A percentile compares a stretch with the other conserved stretches of the same genome.
These are phyloP conservation scores for Xylota segnis DNA, from an alignment of 2,888 invertebrate species.

Conservation along the genomic window DNA sequence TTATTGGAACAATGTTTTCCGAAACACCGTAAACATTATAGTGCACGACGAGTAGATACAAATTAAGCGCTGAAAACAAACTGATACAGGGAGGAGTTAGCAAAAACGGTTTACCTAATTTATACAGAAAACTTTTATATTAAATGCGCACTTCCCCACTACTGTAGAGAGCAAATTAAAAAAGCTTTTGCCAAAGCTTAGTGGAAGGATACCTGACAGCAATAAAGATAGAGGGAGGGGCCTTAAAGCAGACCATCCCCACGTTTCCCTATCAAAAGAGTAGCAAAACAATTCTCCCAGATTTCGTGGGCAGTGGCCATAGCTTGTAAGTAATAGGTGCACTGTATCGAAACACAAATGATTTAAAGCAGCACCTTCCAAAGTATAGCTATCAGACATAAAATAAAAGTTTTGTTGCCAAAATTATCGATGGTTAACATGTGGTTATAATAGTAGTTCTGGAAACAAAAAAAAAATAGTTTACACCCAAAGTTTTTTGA, in stretches of 20 bases:
- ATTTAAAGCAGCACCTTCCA: too few relatives aligned
- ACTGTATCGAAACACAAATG: neutral
- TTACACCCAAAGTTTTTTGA: too few relatives aligned
- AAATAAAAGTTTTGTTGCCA: neutral
- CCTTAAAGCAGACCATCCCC: constrained; percentile 36
- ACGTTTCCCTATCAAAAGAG: neutral
- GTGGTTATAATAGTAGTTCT: too few relatives aligned
- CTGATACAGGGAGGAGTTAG: constrained; percentile 60
- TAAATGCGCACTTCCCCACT: constrained; percentile 57
- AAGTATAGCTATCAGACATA: too few relatives aligned
- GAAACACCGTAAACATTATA: neutral
- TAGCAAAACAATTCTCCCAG: neutral
- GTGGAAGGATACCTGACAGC: constrained; percentile 22
- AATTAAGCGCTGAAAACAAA: constrained; percentile 8
- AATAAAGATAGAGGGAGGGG: constrained; percentile 59
- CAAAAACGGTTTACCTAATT: constrained; percentile 29
- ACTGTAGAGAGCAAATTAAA: constrained; percentile 33
- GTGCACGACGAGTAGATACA: neutral
- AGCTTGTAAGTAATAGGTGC: neutral
- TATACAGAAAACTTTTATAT: constrained; percentile 33
- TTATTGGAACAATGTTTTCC: neutral
- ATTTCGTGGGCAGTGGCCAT: constrained; percentile 16
- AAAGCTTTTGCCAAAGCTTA: constrained; percentile 66
- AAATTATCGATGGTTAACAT: neutral
- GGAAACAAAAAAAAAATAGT: too few relatives aligned